Conservation (phyloP, 2,888 invertebrate species). For the Lepidochrysops patricia region DNA sequence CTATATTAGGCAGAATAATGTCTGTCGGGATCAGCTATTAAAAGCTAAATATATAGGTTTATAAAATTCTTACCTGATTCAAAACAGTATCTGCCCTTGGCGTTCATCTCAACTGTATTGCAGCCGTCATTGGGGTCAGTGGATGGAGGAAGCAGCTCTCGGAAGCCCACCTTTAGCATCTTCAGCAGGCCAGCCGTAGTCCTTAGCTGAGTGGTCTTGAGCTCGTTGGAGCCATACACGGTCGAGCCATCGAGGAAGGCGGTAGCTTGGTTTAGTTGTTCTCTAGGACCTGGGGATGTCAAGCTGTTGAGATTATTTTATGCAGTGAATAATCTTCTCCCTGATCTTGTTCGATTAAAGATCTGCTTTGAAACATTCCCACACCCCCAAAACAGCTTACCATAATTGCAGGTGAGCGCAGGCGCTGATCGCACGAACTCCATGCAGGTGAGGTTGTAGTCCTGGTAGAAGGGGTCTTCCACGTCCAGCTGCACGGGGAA, state of each 20-base stretch:
- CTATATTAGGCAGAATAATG: no score
- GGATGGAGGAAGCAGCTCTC: conserved; percentile 81
- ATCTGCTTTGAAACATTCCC: no score
- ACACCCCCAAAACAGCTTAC: no score
- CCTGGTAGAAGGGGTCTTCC: conserved; percentile 81
- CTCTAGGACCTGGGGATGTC: conserved; percentile 76
- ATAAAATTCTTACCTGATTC: conserved; percentile 70
- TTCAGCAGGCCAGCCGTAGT: conserved; percentile 74
- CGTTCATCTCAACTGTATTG: conserved; percentile 79
- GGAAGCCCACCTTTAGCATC: conserved; percentile 78
- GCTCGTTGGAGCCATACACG: conserved; percentile 81
- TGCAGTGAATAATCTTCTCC: no score
- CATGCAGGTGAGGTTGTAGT: conserved; percentile 83
- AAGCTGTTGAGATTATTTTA: not conserved
- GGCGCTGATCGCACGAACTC: conserved; percentile 90
- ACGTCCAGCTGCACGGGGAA: conserved; percentile 80
- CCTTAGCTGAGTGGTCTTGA: conserved; percentile 65
- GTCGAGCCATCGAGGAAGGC: conserved; percentile 89
- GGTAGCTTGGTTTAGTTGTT: conserved; percentile 90
- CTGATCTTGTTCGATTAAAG: no score
- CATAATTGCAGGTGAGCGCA: conserved; percentile 83
- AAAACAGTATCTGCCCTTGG: conserved; percentile 86
- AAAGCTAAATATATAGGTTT: no score
- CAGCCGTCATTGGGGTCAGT: conserved; percentile 84
- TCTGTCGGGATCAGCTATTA: no score